Evolutionary conservation across 1,140 invertebrate genomes (phyloP).

Genomic region (Cydia strobilella): DNA sequence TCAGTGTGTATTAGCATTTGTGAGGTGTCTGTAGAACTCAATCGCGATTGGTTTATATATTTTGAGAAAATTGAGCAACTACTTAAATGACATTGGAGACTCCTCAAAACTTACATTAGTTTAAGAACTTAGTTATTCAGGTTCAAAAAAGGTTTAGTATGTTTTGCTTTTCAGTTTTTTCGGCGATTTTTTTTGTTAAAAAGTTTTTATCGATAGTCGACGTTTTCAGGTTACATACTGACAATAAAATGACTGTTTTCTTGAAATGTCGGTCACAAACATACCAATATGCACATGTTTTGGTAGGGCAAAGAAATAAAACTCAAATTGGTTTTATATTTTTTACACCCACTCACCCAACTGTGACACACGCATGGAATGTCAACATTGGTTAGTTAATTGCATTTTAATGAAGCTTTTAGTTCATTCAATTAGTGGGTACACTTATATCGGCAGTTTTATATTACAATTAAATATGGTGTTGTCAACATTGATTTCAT

Average conservation of each 20-base stretch:
- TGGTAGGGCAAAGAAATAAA: not conserved
- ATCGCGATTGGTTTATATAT: too few species aligned
- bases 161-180: too few species aligned
- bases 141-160: too few species aligned
- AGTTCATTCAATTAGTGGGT: conserved; percentile 13
- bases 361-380: conserved; percentile 11
- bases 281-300: too few species aligned
- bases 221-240: not conserved
- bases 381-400: conserved; percentile 19
- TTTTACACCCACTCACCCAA: not conserved
- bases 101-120: too few species aligned
- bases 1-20: too few species aligned
- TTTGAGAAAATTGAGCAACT: too few species aligned
- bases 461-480: not conserved
- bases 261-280: not conserved
- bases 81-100: too few species aligned
- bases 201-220: not conserved
- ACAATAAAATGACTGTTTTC: not conserved
- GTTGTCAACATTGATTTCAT: not conserved
- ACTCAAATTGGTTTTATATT: not conserved
- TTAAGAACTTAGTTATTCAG: too few species aligned
- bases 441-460: not conserved
- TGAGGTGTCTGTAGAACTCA: too few species aligned
- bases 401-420: conserved; percentile 19
- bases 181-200: too few species aligned